phyloP scores from a whole-genome alignment of 2,888 invertebrate species.

The Salticus scenicus region DNA sequence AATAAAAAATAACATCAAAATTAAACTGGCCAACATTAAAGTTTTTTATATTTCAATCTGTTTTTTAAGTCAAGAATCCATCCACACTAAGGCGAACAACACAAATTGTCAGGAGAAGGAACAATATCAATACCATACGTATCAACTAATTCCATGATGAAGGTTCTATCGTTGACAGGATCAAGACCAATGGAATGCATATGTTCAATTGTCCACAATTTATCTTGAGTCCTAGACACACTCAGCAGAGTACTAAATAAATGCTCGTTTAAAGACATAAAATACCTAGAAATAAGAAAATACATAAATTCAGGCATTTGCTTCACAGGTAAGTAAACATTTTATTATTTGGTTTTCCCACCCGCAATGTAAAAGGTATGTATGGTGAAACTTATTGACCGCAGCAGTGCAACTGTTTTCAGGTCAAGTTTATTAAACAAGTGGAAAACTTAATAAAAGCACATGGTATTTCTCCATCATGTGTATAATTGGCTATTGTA shows the following conservation, averaged over 20 bases:
- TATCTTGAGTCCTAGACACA: constrained; percentile 75
- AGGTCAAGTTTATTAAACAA: no score
- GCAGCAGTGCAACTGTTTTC: no score
- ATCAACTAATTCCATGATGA: constrained; percentile 76
- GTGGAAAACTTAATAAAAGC: no score
- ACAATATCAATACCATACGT: constrained; percentile 77
- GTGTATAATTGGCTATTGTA: no score
- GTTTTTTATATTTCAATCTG: neutral
- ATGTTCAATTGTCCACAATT: constrained; percentile 76
- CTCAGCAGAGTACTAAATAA: constrained; percentile 76
- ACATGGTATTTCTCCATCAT: no score
- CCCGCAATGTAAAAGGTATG: no score
- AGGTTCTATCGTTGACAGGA: constrained; percentile 76
- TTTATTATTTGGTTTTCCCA: no score
- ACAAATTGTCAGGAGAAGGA: constrained; percentile 76
- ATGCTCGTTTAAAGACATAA: constrained; percentile 76
- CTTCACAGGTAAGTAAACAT: no score
- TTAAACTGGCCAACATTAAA: neutral
- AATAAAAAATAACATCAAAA: no score
- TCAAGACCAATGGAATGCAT: constrained; percentile 76
- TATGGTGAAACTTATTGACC: no score
- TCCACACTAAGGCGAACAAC: constrained; percentile 73
- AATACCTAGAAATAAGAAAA: constrained; percentile 74
- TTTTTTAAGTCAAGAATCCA: neutral
- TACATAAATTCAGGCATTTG: no score